phyloP scores from a whole-genome alignment of 2,113 vertebrate species.

The Anthoscopus minutus region DNA sequence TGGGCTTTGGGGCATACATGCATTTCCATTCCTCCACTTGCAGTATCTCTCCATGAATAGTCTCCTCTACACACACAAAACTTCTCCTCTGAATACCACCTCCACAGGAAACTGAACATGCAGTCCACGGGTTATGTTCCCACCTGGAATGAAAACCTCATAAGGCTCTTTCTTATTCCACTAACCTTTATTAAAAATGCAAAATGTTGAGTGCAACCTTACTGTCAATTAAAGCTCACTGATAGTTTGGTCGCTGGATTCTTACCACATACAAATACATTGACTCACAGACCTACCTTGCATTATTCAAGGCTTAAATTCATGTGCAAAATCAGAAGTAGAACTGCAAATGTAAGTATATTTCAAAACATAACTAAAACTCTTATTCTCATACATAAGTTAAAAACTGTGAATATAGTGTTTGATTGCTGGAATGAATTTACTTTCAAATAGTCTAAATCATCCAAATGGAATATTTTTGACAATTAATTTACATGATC shows the following conservation, averaged over 20 bases:
- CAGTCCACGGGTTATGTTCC: conserved; percentile 93
- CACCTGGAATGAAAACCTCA: conserved; percentile 69
- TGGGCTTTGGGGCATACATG: conserved; percentile 84
- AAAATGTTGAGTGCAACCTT: background rate
- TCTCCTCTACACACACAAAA: conserved; percentile 88
- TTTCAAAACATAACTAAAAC: background rate
- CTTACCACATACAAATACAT: background rate
- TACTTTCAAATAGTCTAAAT: background rate
- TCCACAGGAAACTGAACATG: conserved; percentile 87
- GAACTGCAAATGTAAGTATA: background rate
- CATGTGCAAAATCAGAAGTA: background rate
- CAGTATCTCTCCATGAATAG: conserved; percentile 79
- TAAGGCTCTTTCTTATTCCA: background rate
- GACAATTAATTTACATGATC: background rate
- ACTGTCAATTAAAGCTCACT: background rate
- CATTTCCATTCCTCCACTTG: conserved; percentile 94
- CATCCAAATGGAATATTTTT: background rate
- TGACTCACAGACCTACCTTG: background rate
- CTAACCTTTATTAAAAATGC: background rate
- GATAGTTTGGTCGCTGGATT: background rate
- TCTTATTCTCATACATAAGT: background rate
- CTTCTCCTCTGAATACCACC: conserved; percentile 87
- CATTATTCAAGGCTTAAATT: background rate
- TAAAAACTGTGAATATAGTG: background rate
- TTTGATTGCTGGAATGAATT: background rate